A percentile compares a stretch with the other conserved stretches of the same genome.
phyloP scores from a whole-genome alignment of 1,140 invertebrate genomes.

The Proales similis region DNA sequence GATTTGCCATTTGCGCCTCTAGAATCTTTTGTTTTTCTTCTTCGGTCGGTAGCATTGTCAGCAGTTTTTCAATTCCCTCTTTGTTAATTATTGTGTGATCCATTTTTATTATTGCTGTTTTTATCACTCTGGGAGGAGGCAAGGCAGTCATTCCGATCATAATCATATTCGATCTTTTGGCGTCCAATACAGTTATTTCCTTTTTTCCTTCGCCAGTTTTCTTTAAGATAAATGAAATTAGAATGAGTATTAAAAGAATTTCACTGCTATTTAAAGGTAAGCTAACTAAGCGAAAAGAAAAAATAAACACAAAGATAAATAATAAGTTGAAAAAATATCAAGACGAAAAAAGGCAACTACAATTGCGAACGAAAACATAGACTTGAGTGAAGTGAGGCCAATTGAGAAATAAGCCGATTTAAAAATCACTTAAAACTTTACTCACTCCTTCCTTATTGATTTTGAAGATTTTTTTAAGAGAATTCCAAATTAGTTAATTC shows the following conservation, averaged over 20 bases:
- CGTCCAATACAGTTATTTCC: conserved; percentile 88
- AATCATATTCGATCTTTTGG: conserved; percentile 95
- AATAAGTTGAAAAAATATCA: neutral
- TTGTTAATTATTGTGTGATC: conserved; percentile 94
- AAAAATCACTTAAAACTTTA: no score
- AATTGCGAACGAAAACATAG: conserved; percentile 1
- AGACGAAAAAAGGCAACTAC: neutral
- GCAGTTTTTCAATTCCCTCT: conserved; percentile 94
- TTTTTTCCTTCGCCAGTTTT: conserved; percentile 88
- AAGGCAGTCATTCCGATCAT: conserved; percentile 99
- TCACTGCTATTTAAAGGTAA: neutral
- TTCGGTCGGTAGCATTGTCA: conserved; percentile 88
- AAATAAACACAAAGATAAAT: neutral
- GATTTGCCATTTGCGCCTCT: conserved; percentile 84
- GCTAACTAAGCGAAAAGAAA: neutral
- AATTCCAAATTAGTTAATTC: no score
- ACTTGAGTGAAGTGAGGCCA: neutral
- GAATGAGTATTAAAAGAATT: neutral
- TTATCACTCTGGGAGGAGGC: conserved; percentile 85
- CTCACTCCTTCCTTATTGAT: no score
- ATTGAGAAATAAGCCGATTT: neutral
- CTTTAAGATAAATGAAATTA: conserved; percentile 54
- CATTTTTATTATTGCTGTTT: conserved; percentile 97
- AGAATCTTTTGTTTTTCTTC: conserved; percentile 92
- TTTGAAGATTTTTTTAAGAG: no score